Evolutionary conservation across 2,113 vertebrate species (phyloP), one percentile per base, ranked within the genome.

Genomic region (Recurvirostra avosetta): DNA sequence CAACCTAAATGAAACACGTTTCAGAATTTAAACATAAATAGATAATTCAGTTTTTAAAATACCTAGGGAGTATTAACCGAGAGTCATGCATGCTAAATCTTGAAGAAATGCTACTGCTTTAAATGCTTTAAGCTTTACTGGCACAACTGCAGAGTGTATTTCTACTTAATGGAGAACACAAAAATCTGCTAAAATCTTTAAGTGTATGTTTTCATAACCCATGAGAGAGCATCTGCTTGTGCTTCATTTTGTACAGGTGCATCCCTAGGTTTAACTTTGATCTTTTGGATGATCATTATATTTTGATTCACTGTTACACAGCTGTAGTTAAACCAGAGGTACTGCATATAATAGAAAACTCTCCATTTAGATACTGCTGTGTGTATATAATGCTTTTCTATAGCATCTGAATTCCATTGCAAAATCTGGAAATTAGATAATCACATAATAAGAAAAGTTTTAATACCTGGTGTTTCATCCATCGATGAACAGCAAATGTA

Each of bases 11-110:
- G 52, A 83, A 95, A 93, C 45, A 61, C 0, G 0, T 74, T 93
- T 93, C 81, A 90, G 67, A 88, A 93, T 77, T 93, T 86, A 86
- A 80, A 80, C 47, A 90, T 71, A 79, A 93, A 83, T 52, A 84
- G 59, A 90, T 83, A 73, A 88, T 71, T 96, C 63, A 36, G 29
- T 30, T 74, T 90, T 75, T 86, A 40, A 85, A 88, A 40, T 80
- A 86, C 43, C 41, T 34, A 52, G 55, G 52, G 90, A 90, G 27
- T 41, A 40, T 65, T 74, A 88, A 83, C 32, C 32, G 45, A 27
- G 36, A 66, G 29, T 16, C 43, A 76, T 13, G 10, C 29, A 83
- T 76, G 45, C 5, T 86, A 90, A 79, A 72, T 66, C 74, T 83
- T 92, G 19, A 93, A 91, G 74, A 92, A 78, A 53, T 78, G 17